Evolutionary conservation across 2,888 invertebrate genomes (phyloP), one percentile per base, ranked within the genome.

Genomic region (Sericinus montela): DNA sequence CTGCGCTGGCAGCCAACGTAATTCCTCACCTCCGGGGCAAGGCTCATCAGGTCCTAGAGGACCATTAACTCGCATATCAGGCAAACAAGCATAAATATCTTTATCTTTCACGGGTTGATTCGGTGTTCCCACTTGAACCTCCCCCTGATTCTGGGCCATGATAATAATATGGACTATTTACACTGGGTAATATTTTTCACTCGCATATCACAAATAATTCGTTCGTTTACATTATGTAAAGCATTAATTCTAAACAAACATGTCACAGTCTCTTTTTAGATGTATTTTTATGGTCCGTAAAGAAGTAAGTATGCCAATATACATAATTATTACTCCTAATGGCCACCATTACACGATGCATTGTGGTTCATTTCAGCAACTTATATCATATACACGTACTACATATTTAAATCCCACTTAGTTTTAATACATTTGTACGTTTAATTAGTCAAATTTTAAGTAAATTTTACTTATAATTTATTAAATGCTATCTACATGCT

Each of bases 1-100:
- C 90, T 97, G 95, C 64, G 95, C 95, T 54, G 98, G 98, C 80
- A 96, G 91, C 98, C 98, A 98, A 88, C 96, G 92, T 80, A 97
- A 89, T 83, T 97, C 97, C 86, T 98, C 98, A 62, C 94, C 89
- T 69, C 86, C 90, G 65, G 80, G 83, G 84, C 69, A 90, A 70
- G 72, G 70, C 80, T 77, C 90, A 74, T 70, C 87, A 60, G 65
- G 77, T 75, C 78, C 89, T 63, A 80, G 75, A n/a, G 84, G 83
- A 35, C 87, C 89, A 62, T 80, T 83, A 69, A 69, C 78, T 72
- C 73, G 90, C 84, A 76, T 91, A 82, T 88, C 92, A 81, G 80
- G 92, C 77, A 87, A 79, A 75, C 73, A 89, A 67, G 77, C 90
- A 78, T 89, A 89, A 59, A 89, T 88, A 69, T 88, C 88, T 59